Evolutionary conservation across 2,797 vertebrate genomes (phyloP).

Genomic region (Bradypodion pumilum): DNA sequence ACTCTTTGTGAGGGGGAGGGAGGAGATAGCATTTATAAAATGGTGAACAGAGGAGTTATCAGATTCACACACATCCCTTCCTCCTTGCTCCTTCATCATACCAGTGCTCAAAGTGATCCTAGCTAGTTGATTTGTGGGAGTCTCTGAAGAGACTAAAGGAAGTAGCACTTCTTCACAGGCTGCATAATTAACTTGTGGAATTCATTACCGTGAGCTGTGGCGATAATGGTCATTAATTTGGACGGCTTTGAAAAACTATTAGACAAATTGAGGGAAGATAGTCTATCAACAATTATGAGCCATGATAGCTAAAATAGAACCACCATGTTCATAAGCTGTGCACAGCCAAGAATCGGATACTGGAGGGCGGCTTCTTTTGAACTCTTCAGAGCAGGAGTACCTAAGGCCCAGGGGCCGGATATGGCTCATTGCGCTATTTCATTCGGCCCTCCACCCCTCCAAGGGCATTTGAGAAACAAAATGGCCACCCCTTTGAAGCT

Average conservation of each 20-base stretch:
- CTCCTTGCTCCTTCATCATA: not conserved
- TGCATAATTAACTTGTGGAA: conserved; percentile 4
- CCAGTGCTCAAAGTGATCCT: not conserved
- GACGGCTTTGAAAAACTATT: not conserved
- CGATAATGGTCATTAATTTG: not conserved
- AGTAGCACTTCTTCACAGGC: not conserved
- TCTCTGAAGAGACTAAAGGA: not conserved
- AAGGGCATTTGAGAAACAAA: too few species aligned
- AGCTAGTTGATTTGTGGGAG: not conserved
- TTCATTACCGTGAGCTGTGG: not conserved
- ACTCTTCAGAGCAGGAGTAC: too few species aligned
- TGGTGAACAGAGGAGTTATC: not conserved
- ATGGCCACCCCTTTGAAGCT: too few species aligned
- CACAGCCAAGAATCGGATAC: not conserved
- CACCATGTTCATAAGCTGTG: not conserved
- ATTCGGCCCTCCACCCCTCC: too few species aligned
- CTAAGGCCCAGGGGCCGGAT: too few species aligned
- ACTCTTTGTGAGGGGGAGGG: not conserved
- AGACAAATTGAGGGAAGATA: not conserved
- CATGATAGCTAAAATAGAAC: not conserved
- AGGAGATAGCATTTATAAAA: not conserved
- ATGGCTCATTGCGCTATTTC: too few species aligned
- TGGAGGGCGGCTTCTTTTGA: not conserved
- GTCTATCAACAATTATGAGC: not conserved
- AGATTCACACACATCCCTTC: not conserved